phyloP scores from a whole-genome alignment of 2,888 invertebrate species.

The Eupsilia transversa region DNA sequence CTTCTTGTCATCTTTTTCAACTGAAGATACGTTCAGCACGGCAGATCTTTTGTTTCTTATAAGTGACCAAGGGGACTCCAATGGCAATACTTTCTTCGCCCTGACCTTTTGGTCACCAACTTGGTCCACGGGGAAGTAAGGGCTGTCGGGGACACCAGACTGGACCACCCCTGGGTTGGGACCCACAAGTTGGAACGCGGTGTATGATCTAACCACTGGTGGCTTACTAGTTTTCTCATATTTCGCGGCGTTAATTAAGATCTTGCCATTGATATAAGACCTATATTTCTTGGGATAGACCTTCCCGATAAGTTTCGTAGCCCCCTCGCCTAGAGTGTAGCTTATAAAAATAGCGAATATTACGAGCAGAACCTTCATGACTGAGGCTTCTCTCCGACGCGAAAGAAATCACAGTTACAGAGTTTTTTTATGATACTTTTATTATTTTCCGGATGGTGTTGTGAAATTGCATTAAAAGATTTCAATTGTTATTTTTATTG shows the following conservation, averaged over 20 bases:
- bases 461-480: conserved; percentile 71
- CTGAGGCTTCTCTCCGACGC: conserved; percentile 34
- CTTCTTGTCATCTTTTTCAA: conserved; percentile 11
- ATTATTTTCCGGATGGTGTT: conserved; percentile 64
- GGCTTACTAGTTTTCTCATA: conserved; percentile 58
- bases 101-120: conserved; percentile 68
- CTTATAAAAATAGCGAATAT: conserved; percentile 66
- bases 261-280: conserved; percentile 64
- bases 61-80: conserved; percentile 63
- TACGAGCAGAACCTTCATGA: conserved; percentile 73
- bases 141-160: conserved; percentile 72
- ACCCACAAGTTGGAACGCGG: conserved; percentile 73
- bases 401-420: conserved; percentile 51
- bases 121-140: conserved; percentile 71
- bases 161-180: not conserved
- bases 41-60: conserved; percentile 70
- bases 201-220: conserved; percentile 64
- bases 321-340: conserved; percentile 54
- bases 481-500: conserved; percentile 66
- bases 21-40: conserved; percentile 2
- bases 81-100: conserved; percentile 76
- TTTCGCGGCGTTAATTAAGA: conserved; percentile 74
- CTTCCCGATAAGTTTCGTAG: conserved; percentile 49
- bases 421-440: conserved; percentile 65
- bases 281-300: conserved; percentile 71